Conservation (phyloP, 2,888 invertebrate genomes). For the Mythimna impura region DNA sequence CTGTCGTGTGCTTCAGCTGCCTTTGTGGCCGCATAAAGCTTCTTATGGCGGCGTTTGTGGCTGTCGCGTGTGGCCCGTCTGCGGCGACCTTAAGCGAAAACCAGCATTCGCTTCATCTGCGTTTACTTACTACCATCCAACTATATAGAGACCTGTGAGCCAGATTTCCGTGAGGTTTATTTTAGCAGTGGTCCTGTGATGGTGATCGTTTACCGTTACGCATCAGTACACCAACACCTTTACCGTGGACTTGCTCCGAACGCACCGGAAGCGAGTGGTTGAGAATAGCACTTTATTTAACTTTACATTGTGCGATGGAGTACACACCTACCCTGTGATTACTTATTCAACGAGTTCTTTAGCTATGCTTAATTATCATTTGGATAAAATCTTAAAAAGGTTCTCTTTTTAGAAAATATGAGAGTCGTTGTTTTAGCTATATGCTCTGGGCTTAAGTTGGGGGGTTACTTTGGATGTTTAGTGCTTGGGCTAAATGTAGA, state of each 20-base stretch:
- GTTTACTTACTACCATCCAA: neutral
- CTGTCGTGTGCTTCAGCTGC: too few species aligned
- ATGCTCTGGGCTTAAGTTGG: neutral
- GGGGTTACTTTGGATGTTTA: neutral
- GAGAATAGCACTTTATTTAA: conserved; percentile 70
- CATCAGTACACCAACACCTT: conserved; percentile 26
- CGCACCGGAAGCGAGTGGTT: conserved; percentile 72
- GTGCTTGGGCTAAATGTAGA: neutral
- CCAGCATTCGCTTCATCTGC: neutral
- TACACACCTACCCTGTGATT: conserved; percentile 55
- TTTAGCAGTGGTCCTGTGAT: neutral
- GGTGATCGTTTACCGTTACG: conserved; percentile 16
- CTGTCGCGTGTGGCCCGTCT: too few species aligned
- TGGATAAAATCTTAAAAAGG: conserved; percentile 17
- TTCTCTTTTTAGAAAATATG: conserved; percentile 10
- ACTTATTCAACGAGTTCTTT: conserved; percentile 59
- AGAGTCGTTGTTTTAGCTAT: conserved; percentile 7
- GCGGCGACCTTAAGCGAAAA: neutral
- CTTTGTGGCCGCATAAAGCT: too few species aligned
- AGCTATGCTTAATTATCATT: conserved; percentile 35
- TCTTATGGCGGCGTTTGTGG: too few species aligned
- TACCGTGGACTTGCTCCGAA: conserved; percentile 30
- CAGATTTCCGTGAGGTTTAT: neutral
- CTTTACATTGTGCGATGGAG: conserved; percentile 55
- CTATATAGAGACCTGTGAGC: neutral